Evolutionary conservation across 2,113 vertebrate genomes (phyloP).

Genomic region (Prinia subflava): DNA sequence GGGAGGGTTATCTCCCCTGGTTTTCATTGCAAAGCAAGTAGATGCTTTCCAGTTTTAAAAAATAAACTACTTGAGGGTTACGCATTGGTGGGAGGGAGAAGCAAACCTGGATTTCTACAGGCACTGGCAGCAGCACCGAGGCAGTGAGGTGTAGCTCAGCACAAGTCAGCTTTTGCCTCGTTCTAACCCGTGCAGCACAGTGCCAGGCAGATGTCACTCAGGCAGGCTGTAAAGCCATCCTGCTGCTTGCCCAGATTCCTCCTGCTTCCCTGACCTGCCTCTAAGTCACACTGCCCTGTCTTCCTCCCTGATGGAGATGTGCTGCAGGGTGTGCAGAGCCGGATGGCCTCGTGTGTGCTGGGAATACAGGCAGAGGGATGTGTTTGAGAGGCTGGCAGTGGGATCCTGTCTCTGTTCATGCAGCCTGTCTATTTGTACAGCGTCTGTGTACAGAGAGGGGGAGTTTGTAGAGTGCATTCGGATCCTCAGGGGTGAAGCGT

Average conservation of each 20-base stretch:
- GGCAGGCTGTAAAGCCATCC: neutral
- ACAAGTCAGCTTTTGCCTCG: neutral
- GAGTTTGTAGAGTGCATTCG: neutral
- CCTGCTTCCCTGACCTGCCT: fast-evolving
- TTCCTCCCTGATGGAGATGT: neutral
- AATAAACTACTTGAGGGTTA: neutral
- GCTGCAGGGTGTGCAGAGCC: neutral
- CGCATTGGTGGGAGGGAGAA: neutral
- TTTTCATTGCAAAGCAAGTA: neutral
- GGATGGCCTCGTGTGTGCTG: neutral
- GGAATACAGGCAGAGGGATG: neutral
- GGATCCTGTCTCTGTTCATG: neutral
- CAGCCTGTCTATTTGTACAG: neutral
- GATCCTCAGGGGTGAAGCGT: slow-evolving; percentile 3
- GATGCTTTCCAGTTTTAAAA: neutral
- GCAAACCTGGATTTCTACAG: neutral
- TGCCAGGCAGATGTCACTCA: neutral
- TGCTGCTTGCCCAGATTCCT: neutral
- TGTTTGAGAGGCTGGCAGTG: neutral
- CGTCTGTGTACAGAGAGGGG: neutral
- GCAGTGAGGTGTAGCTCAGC: neutral
- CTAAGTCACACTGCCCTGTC: neutral
- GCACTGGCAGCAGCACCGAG: neutral
- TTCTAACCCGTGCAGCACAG: neutral
- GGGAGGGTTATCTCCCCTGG: neutral